phyloP scores from a whole-genome alignment of 2,797 vertebrate genomes.

The Apogon hyalosoma region DNA sequence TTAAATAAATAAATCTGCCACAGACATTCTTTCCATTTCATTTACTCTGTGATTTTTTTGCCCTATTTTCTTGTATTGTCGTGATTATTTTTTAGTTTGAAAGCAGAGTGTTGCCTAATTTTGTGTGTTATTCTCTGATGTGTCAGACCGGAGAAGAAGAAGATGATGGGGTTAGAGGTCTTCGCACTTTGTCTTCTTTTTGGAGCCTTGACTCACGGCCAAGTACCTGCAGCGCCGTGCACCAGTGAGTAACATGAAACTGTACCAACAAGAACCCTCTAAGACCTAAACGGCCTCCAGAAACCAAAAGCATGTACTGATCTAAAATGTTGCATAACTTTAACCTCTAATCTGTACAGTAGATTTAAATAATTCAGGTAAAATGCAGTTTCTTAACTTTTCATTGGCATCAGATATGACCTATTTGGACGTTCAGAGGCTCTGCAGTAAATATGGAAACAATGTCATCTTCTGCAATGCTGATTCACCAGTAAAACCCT shows the following conservation, averaged over 20 bases:
- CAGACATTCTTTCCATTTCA: conserved; percentile 4
- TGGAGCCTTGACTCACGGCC: conserved; percentile 63
- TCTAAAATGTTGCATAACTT: too few relatives aligned
- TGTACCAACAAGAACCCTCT: neutral
- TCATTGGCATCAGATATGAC: too few relatives aligned
- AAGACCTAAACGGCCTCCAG: too few relatives aligned
- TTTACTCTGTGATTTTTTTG: neutral
- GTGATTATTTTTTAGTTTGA: neutral
- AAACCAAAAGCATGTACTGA: too few relatives aligned
- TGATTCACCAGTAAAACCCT: too few relatives aligned
- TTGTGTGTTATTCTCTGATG: conserved; percentile 19
- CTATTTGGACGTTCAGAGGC: too few relatives aligned
- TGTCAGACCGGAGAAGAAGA: conserved; percentile 69
- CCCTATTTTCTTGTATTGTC: neutral
- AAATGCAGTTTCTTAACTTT: too few relatives aligned
- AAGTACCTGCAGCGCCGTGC: conserved; percentile 55
- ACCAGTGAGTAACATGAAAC: conserved; percentile 64
- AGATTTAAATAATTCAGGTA: too few relatives aligned
- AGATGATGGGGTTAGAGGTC: conserved; percentile 74
- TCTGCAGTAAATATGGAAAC: too few relatives aligned
- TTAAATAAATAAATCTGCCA: neutral
- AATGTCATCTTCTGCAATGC: too few relatives aligned
- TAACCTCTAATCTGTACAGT: too few relatives aligned
- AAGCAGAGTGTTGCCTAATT: conserved; percentile 61
- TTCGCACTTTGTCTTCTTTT: conserved; percentile 71